Percentiles rank a stretch among this genome's conserved stretches.
Conservation (phyloP, 2,797 vertebrate species). For the Serranus cabrilla region DNA sequence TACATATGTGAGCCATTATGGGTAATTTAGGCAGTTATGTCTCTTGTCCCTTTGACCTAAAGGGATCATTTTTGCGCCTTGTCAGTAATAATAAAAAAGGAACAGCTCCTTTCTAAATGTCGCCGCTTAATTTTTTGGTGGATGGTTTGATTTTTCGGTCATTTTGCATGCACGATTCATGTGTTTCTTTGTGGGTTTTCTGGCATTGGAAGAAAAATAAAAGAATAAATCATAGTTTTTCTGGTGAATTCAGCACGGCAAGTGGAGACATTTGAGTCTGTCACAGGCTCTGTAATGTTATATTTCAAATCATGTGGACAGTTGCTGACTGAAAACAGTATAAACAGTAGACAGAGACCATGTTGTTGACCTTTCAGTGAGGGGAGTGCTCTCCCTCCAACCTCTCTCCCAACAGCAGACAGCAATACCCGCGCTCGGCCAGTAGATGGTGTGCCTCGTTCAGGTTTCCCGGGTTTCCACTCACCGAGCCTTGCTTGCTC, state of each 20-base stretch:
- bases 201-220: conserved; percentile 2
- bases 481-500: conserved; percentile 79
- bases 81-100: conserved; percentile 82
- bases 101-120: conserved; percentile 61
- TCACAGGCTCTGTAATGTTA: conserved; percentile 14
- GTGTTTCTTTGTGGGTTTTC: conserved; percentile 32
- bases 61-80: conserved; percentile 82
- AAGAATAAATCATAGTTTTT: conserved; percentile 27
- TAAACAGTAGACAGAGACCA: conserved; percentile 25
- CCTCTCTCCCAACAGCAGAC: conserved; percentile 25
- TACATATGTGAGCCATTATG: conserved; percentile 84
- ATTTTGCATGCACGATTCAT: conserved; percentile 1
- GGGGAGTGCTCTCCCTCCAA: conserved; percentile 13
- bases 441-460: conserved; percentile 87
- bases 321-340: conserved; percentile 28
- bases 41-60: conserved; percentile 84
- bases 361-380: conserved; percentile 50
- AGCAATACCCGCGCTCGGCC: conserved; percentile 71
- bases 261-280: conserved; percentile 21
- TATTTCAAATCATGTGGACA: conserved; percentile 28
- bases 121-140: conserved; percentile 34
- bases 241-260: conserved; percentile 1
- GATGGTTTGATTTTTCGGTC: conserved; percentile 27
- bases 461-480: conserved; percentile 72
- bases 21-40: conserved; percentile 83